Evolutionary conservation across 2,888 invertebrate species (phyloP).

Genomic region (Myopa tessellatipennis): DNA sequence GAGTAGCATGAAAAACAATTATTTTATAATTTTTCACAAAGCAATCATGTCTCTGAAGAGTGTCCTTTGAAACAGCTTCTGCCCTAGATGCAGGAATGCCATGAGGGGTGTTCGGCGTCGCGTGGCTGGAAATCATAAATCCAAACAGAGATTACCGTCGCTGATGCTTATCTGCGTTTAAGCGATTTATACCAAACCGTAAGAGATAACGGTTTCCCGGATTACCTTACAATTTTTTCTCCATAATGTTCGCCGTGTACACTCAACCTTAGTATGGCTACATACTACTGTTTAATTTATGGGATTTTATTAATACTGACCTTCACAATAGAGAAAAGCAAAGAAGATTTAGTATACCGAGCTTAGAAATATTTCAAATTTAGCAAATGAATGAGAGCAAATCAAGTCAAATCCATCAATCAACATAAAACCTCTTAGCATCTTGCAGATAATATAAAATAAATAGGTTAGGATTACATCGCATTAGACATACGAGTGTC

Average conservation of each 20-base stretch:
- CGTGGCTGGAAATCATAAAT: conserved; percentile 35
- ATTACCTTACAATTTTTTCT: conserved; percentile 9
- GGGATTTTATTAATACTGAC: not conserved
- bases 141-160: conserved; percentile 33
- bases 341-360: not conserved
- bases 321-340: no score
- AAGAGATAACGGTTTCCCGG: conserved; percentile 3
- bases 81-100: conserved; percentile 14
- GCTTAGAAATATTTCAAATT: not conserved
- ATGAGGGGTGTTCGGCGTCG: not conserved
- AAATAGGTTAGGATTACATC: no score
- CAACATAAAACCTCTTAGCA: conserved; percentile 15
- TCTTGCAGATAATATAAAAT: conserved; percentile 7
- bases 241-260: not conserved
- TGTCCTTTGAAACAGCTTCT: conserved; percentile 24
- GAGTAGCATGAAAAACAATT: conserved; percentile 35
- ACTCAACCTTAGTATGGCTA: not conserved
- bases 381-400: not conserved
- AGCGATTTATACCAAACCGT: conserved; percentile 33
- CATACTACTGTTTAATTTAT: not conserved
- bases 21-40: conserved; percentile 38
- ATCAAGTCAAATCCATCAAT: not conserved
- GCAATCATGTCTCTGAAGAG: conserved; percentile 26
- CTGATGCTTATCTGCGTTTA: conserved; percentile 29
- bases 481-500: no score